Evolutionary conservation across 2,113 vertebrate species (phyloP), one percentile per base, ranked within the genome.

Genomic region (Seriola dumerili): DNA sequence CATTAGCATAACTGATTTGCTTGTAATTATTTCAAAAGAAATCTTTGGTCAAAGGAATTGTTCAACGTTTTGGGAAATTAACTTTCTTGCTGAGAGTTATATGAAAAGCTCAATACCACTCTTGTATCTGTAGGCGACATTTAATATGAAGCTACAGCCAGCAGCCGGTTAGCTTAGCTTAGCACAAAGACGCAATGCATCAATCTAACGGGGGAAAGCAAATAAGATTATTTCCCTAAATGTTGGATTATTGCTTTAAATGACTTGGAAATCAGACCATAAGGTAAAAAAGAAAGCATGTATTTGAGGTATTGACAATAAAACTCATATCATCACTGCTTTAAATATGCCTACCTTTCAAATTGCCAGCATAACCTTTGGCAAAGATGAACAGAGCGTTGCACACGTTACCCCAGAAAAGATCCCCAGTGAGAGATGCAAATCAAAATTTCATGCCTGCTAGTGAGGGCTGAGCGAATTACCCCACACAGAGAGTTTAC

Each of bases 381-480:
- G 55, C 71, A 78, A 75, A 74, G 50, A 40, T 32, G 17, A 80
- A 9, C 48, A 40, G 8, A 82, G 32, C 1, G 1, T 29, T 40
- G 32, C 70, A 61, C 34, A 77, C 48, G n/a, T 83, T 85, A 42
- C 55, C 61, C 67, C 42, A 4, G 29, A 83, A 82, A 80, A 84
- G 59, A 63, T 80, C 38, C 66, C 79, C 58, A 23, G 50, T 65
- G 65, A 59, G 55, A 75, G 52, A 72, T 80, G 59, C 16, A 78
- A 83, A 85, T 89, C 66, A 73, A 76, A 85, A 80, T 81, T 29
- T 81, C 72, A 75, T 62, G 64, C 10, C 76, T 73, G 67, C 32
- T 79, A 83, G 50, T 19, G 66, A 80, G 40, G 13, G 17, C 66
- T 57, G 44, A 77, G 38, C 62, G 23, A 64, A 23, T 58, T 65